Evolutionary conservation across 1,140 invertebrate species (phyloP).

Genomic region (Dendrolimus punctatus): DNA sequence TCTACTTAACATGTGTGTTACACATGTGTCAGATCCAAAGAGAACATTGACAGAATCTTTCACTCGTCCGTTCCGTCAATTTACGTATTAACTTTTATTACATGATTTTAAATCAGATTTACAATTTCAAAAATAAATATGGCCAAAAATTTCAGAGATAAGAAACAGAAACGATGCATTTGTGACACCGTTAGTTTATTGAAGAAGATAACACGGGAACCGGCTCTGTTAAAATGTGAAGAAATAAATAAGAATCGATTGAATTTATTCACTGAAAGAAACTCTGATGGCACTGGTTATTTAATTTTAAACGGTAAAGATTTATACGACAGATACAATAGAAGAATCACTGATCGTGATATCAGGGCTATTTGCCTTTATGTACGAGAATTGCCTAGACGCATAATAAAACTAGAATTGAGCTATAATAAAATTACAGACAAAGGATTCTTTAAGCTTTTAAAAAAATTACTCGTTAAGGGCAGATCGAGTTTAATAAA

Average conservation of each 20-base stretch:
- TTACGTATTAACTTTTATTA: neutral
- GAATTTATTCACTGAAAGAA: conserved; percentile 49
- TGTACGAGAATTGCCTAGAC: conserved; percentile 48
- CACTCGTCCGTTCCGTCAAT: neutral
- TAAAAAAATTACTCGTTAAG: conserved; percentile 55
- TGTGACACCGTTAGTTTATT: conserved; percentile 34
- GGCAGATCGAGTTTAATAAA: conserved; percentile 47
- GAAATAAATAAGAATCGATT: conserved; percentile 51
- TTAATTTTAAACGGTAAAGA: conserved; percentile 48
- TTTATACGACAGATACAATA: conserved; percentile 36
- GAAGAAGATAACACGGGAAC: conserved; percentile 34
- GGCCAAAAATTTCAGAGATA: neutral
- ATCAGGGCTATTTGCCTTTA: conserved; percentile 64
- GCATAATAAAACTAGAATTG: conserved; percentile 67
- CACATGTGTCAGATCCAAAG: too few species aligned
- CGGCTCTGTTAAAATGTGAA: conserved; percentile 19
- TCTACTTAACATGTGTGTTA: too few species aligned
- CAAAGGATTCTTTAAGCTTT: conserved; percentile 64
- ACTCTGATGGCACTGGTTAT: conserved; percentile 43
- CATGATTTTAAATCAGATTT: neutral
- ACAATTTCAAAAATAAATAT: neutral
- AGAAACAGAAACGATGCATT: conserved; percentile 36
- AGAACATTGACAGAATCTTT: too few species aligned
- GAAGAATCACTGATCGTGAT: conserved; percentile 61
- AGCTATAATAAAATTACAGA: conserved; percentile 72